A percentile compares a stretch with the other conserved stretches of the same genome.
Conservation (phyloP, 1,140 invertebrate species). For the Rhyacophila brunnea region DNA sequence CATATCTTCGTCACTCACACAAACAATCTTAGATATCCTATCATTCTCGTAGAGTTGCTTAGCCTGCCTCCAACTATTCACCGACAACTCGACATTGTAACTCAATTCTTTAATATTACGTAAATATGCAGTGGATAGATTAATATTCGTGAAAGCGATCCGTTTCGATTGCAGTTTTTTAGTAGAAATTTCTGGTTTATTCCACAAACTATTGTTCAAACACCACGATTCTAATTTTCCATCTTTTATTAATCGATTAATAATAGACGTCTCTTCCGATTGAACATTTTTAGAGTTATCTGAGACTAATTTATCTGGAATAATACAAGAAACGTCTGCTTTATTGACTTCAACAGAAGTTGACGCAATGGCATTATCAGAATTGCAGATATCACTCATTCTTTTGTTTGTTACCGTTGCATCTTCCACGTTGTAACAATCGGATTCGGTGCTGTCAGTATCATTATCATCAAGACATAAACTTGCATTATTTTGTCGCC, state of each 20-base stretch:
- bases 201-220: constrained; percentile 37
- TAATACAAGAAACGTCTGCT: too few species aligned
- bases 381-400: too few species aligned
- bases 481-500: too few species aligned
- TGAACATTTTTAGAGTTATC: background rate
- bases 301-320: too few species aligned
- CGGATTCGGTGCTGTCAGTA: too few species aligned
- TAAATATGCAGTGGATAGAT: constrained; percentile 14
- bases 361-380: too few species aligned
- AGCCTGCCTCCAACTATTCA: constrained; percentile 28
- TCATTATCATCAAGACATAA: too few species aligned
- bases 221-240: constrained; percentile 38
- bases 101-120: constrained; percentile 27
- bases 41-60: constrained; percentile 22
- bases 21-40: constrained; percentile 16
- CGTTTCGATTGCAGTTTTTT: constrained; percentile 12
- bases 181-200: constrained; percentile 7
- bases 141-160: constrained; percentile 2
- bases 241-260: too few species aligned
- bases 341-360: too few species aligned
- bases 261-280: too few species aligned
- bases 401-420: too few species aligned
- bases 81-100: constrained; percentile 12
- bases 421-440: too few species aligned
- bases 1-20: constrained; percentile 40